phyloP scores from a whole-genome alignment of 2,888 invertebrate genomes.

The Nomada lathburiana region DNA sequence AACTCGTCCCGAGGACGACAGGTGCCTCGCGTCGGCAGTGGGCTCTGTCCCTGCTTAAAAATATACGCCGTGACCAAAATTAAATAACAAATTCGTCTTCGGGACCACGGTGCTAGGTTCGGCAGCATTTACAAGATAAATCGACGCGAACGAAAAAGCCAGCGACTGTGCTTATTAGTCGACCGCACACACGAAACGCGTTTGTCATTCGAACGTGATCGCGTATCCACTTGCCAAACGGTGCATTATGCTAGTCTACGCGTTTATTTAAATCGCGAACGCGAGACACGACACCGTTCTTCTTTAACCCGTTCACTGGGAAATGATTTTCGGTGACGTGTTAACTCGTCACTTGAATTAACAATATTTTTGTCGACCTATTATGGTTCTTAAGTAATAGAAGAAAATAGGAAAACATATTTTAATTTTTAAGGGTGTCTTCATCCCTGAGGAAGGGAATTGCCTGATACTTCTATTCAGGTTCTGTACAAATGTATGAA shows the following conservation, averaged over 20 bases:
- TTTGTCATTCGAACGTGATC: slow-evolving; percentile 46
- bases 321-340: no score
- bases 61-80: slow-evolving; percentile 47
- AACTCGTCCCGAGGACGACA: slow-evolving; percentile 36
- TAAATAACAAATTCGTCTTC: slow-evolving; percentile 1
- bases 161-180: slow-evolving; percentile 30
- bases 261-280: slow-evolving; percentile 48
- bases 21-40: slow-evolving; percentile 52
- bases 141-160: background rate
- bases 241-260: slow-evolving; percentile 34
- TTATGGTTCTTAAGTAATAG: no score
- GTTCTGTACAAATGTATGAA: no score
- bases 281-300: slow-evolving; percentile 8
- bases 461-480: no score
- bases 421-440: no score
- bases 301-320: background rate
- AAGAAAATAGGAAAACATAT: no score
- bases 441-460: no score
- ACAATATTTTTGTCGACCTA: no score
- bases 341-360: no score
- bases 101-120: background rate
- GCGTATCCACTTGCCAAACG: slow-evolving; percentile 55
- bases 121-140: slow-evolving; percentile 33
- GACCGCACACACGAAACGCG: slow-evolving; percentile 11
- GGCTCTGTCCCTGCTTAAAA: slow-evolving; percentile 47